Percentiles rank a stretch among this genome's conserved stretches.
These are phyloP conservation scores for Andrena bicolor DNA, from an alignment of 2,888 invertebrate genomes.

Conservation along the genomic window DNA sequence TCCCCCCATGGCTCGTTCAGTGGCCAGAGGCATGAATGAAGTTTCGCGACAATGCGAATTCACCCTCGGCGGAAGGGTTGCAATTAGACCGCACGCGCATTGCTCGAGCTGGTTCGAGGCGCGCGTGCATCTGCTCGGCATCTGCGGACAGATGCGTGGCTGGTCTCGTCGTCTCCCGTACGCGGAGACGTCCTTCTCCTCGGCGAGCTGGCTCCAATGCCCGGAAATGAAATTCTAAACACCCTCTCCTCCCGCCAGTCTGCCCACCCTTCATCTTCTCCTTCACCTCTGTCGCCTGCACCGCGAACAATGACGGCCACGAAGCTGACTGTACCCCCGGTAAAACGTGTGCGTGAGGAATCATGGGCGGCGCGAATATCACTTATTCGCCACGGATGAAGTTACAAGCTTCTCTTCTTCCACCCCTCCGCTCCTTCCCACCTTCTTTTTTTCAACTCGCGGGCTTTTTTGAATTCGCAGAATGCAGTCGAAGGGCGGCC, in stretches of 20 bases:
- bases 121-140: slow-evolving; percentile 81
- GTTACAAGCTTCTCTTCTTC: slow-evolving; percentile 39
- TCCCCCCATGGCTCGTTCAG: slow-evolving; percentile 44
- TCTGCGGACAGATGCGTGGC: slow-evolving; percentile 81
- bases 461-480: slow-evolving; percentile 28
- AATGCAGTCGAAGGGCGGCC: slow-evolving; percentile 24
- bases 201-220: slow-evolving; percentile 66
- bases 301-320: slow-evolving; percentile 59
- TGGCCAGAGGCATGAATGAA: slow-evolving; percentile 68
- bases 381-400: slow-evolving; percentile 43
- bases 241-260: slow-evolving; percentile 72
- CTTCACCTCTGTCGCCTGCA: slow-evolving; percentile 20
- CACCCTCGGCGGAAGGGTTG: slow-evolving; percentile 73
- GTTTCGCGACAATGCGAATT: slow-evolving; percentile 73
- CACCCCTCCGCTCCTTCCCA: not conserved
- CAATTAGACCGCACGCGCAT: slow-evolving; percentile 75
- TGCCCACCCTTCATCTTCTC: slow-evolving; percentile 54
- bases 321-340: slow-evolving; percentile 44
- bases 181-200: slow-evolving; percentile 66
- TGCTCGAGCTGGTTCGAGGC: slow-evolving; percentile 54
- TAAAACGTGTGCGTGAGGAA: slow-evolving; percentile 47
- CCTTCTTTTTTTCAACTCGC: slow-evolving; percentile 8
- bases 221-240: slow-evolving; percentile 84
- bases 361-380: slow-evolving; percentile 58
- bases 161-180: slow-evolving; percentile 60